These are phyloP conservation scores for Apeira syringaria DNA, from an alignment of 2,888 invertebrate species.

Conservation along the genomic window DNA sequence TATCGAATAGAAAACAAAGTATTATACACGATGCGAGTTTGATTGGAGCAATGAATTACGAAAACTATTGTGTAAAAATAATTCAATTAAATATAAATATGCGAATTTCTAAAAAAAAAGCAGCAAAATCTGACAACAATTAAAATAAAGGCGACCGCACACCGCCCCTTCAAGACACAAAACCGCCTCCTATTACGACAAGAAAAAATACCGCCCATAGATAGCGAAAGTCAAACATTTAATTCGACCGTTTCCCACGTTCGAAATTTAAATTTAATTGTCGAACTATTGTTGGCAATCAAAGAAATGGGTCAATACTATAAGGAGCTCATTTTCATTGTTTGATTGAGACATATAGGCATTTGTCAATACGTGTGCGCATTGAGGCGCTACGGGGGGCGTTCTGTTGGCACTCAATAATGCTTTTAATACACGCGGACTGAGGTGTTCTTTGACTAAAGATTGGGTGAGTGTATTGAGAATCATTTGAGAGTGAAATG, in stretches of 20 bases:
- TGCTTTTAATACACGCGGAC: slow-evolving; percentile 38
- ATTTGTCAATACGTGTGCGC: slow-evolving; percentile 72
- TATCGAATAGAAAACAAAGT: too few relatives aligned
- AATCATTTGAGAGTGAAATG: slow-evolving; percentile 74
- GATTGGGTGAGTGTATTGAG: slow-evolving; percentile 51
- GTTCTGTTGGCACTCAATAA: slow-evolving; percentile 53
- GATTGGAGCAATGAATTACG: too few relatives aligned
- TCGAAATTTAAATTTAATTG: slow-evolving; percentile 76
- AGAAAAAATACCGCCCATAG: slow-evolving; percentile 60
- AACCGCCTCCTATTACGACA: slow-evolving; percentile 46
- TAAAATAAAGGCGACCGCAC: slow-evolving; percentile 50
- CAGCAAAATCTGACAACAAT: slow-evolving; percentile 48
- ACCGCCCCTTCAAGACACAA: slow-evolving; percentile 52
- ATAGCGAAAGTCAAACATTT: slow-evolving; percentile 67
- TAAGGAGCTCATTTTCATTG: slow-evolving; percentile 66
- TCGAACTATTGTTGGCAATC: slow-evolving; percentile 69
- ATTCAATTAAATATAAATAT: slow-evolving; percentile 24
- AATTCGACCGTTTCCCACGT: slow-evolving; percentile 78
- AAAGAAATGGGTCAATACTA: slow-evolving; percentile 80
- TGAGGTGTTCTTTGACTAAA: slow-evolving; percentile 37
- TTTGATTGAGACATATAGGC: slow-evolving; percentile 79
- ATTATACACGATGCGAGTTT: too few relatives aligned
- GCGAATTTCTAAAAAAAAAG: slow-evolving; percentile 24
- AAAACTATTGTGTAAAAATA: slow-evolving; percentile 13
- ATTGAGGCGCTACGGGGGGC: slow-evolving; percentile 58